Percentiles rank a stretch among this genome's conserved stretches.
Conservation (phyloP, 2,113 vertebrate species). For the Sebastes fasciatus region DNA sequence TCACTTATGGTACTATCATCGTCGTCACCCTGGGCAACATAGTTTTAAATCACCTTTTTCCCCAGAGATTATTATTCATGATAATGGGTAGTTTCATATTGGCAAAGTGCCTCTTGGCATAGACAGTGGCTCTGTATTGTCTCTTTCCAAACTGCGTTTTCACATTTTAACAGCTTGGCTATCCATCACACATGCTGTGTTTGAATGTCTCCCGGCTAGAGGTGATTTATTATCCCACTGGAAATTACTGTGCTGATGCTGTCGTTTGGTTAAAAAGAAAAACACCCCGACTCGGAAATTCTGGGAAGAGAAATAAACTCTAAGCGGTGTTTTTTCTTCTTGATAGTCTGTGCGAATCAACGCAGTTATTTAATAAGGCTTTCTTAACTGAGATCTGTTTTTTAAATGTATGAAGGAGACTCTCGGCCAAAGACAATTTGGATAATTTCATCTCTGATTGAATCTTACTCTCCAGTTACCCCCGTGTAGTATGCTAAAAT, state of each 20-base stretch:
- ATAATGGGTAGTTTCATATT: slow-evolving; percentile 67
- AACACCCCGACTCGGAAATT: slow-evolving; percentile 48
- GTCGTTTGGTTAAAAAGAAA: slow-evolving; percentile 66
- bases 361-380: slow-evolving; percentile 12
- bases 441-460: slow-evolving; percentile 37
- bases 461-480: slow-evolving; percentile 10
- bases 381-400: slow-evolving; percentile 25
- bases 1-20: slow-evolving; percentile 22
- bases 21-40: slow-evolving; percentile 52
- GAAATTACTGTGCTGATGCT: slow-evolving; percentile 70
- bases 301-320: slow-evolving; percentile 21
- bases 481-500: slow-evolving; percentile 33
- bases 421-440: slow-evolving; percentile 19
- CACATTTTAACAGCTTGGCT: slow-evolving; percentile 70
- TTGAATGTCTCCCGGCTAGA: slow-evolving; percentile 68
- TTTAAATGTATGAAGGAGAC: slow-evolving; percentile 21
- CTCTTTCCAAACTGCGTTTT: slow-evolving; percentile 65
- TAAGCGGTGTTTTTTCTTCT: neutral
- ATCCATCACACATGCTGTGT: slow-evolving; percentile 74
- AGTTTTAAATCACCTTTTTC: slow-evolving; percentile 67
- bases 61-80: slow-evolving; percentile 68
- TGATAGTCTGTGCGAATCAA: neutral
- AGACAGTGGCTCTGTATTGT: slow-evolving; percentile 46
- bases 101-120: slow-evolving; percentile 67
- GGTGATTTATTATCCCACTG: slow-evolving; percentile 73